These are phyloP conservation scores for Galleria mellonella DNA, from an alignment of 1,140 invertebrate genomes.

Conservation along the genomic window DNA sequence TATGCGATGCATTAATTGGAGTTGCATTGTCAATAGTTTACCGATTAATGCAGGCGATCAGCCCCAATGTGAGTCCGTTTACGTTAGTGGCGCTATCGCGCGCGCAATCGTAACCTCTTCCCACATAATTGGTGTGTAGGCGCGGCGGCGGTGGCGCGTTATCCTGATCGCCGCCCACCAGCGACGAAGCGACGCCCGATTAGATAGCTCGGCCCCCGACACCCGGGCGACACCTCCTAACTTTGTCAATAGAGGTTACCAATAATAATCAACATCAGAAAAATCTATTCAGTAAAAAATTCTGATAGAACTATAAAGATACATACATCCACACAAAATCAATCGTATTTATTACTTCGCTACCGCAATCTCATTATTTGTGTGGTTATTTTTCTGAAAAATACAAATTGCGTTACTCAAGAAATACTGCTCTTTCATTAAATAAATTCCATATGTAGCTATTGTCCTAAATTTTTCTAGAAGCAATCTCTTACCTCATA, in stretches of 20 bases:
- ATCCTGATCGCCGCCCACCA: constrained; percentile 66
- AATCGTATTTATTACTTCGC: too few species aligned
- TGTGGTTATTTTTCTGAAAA: too few species aligned
- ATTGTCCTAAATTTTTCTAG: too few species aligned
- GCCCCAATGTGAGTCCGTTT: constrained; percentile 43
- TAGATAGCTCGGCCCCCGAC: constrained; percentile 51
- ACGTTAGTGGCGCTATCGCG: constrained; percentile 48
- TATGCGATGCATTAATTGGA: constrained; percentile 39
- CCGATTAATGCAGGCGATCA: constrained; percentile 45
- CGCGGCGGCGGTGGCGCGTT: constrained; percentile 47
- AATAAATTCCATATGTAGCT: too few species aligned
- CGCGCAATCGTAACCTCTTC: constrained; percentile 63
- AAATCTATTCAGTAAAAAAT: too few species aligned
- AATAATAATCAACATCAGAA: too few species aligned
- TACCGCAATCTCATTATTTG: too few species aligned
- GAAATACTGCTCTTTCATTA: too few species aligned
- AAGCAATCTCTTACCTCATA: too few species aligned
- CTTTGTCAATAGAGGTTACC: not conserved
- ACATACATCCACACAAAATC: too few species aligned
- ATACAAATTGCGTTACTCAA: too few species aligned
- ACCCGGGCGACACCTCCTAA: constrained; percentile 31
- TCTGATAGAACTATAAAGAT: too few species aligned
- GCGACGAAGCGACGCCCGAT: constrained; percentile 54
- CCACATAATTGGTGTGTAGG: constrained; percentile 70
- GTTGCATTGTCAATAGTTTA: constrained; percentile 43